Evolutionary conservation across 2,113 vertebrate species (phyloP).

Genomic region (Pardalotus punctatus): DNA sequence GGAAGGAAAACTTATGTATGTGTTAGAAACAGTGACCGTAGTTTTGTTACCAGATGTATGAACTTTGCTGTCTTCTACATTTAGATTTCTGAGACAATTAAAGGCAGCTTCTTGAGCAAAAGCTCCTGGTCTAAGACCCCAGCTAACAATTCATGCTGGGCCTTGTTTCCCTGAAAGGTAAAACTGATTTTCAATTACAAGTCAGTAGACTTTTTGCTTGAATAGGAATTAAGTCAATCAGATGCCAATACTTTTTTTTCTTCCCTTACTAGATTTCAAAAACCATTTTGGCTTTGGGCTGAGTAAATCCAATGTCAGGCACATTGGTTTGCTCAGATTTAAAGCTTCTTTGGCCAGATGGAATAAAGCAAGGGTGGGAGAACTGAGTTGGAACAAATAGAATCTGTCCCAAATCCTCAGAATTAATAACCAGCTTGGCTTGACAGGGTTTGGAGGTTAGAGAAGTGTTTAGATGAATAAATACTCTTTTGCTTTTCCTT

Average conservation of each 20-base stretch:
- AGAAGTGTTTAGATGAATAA: not conserved
- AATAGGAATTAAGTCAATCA: not conserved
- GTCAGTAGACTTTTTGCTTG: not conserved
- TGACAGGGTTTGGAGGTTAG: not conserved
- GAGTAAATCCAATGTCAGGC: not conserved
- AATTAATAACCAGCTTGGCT: not conserved
- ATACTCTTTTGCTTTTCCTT: not conserved
- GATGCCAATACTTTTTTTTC: not conserved
- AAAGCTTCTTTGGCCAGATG: not conserved
- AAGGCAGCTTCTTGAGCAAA: not conserved
- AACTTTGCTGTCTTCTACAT: not conserved
- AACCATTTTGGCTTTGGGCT: not conserved
- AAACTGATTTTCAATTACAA: conserved; percentile 5
- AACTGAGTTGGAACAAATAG: conserved; percentile 23
- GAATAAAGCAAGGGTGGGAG: not conserved
- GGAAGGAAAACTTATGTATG: not conserved
- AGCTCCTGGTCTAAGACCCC: not conserved
- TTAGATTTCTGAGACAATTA: not conserved
- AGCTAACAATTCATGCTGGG: not conserved
- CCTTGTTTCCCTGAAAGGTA: not conserved
- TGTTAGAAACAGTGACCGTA: not conserved
- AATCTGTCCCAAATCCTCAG: not conserved
- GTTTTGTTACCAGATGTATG: not conserved
- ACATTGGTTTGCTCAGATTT: not conserved
- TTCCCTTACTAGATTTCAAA: not conserved